Conservation (phyloP, 2,888 invertebrate genomes). For the Nezara viridula region DNA sequence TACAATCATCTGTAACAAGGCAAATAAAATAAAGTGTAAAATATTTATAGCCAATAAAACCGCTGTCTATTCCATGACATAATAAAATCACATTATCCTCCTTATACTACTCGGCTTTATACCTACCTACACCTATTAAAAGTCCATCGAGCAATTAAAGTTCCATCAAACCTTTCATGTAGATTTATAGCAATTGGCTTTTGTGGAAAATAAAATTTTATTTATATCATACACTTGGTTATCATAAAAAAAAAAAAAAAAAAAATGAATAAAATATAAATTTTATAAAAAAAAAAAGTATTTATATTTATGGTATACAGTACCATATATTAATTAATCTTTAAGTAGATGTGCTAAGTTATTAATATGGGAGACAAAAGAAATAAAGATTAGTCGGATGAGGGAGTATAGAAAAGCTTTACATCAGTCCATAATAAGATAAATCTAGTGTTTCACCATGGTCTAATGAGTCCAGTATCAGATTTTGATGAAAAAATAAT, state of each 20-base stretch:
- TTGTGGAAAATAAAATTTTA: not conserved
- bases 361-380: not conserved
- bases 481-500: conserved; percentile 14
- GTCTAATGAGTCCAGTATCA: not conserved
- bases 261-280: too few species aligned
- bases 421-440: not conserved
- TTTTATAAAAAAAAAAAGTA: too few species aligned
- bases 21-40: not conserved
- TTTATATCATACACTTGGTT: too few species aligned
- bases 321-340: not conserved
- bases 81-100: not conserved
- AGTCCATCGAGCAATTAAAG: not conserved
- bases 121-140: too few species aligned
- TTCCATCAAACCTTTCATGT: not conserved
- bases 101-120: not conserved
- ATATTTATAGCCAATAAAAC: not conserved
- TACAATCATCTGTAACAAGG: not conserved
- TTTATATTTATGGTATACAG: not conserved
- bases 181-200: not conserved
- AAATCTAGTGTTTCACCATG: not conserved
- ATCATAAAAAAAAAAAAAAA: too few species aligned
- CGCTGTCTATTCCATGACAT: not conserved
- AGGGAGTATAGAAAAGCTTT: not conserved
- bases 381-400: not conserved
- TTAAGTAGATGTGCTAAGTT: not conserved